Base-by-base conservation (phyloP, 1,140 invertebrate genomes). In the Drosophila leontia region DNA sequence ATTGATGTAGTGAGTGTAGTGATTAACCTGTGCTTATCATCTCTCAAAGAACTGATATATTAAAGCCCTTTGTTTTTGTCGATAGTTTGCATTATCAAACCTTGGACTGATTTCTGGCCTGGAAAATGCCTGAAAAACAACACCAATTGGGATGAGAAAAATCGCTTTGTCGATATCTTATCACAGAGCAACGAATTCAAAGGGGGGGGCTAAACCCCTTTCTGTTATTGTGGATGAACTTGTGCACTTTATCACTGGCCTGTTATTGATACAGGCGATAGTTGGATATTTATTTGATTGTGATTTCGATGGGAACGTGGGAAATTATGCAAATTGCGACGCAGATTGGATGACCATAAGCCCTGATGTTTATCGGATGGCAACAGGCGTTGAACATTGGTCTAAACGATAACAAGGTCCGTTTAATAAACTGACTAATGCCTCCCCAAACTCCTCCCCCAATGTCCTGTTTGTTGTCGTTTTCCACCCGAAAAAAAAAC, bases 261-360 rank as follows among this genome's bases (percentile, higher is more conserved):
- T 71, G 65, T 62, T 78, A 83, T 78, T 75, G 56, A 79, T 83
- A 83, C 58, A 61, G 17, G 51, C 70, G 59, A 53, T 70, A 63
- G 59, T 71, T 56, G 56, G 37, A 63, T 78, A 78, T 86, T 78
- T 67, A 61, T 77, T 65, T 68, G 75, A 60, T 68, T 76, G 63
- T 67, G 55, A 62, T 80, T 79, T 68, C 62, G 45, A 47, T 55
- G 59, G 51, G 39, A 80, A 75, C 81, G 85, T 90, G 85, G 81
- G 85, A 90, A 90, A 91, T 79, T 85, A 90, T 88, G 86, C 85
- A 88, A 88, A 88, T 88, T 78, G 85, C 64, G 62, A 44, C 78
- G 72, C 77, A 84, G 81, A 88, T 87, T 87, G 80, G 64, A 87
- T 87, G 83, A 65, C 80, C 80, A 77, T 77, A 84, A 87, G 79